Percentiles rank a stretch among this genome's conserved stretches.
phyloP scores from a whole-genome alignment of 2,797 vertebrate genomes.

The Myoxocephalus aenaeus region DNA sequence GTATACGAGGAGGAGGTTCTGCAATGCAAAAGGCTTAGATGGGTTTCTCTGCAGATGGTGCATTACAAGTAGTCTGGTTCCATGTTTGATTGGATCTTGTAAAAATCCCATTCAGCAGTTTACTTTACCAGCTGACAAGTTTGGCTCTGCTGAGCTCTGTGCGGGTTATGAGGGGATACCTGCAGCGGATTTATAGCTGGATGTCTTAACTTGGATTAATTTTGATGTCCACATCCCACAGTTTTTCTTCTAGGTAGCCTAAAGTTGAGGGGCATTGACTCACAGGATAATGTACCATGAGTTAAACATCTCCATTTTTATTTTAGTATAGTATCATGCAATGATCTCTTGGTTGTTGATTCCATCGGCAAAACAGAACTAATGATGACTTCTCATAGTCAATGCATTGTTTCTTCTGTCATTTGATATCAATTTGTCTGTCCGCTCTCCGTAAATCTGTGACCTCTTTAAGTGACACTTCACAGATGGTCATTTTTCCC shows the following conservation, averaged over 20 bases:
- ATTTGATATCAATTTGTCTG: slow-evolving; percentile 25
- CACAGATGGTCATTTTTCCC: slow-evolving; percentile 71
- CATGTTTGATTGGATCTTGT: slow-evolving; percentile 26
- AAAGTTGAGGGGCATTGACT: slow-evolving; percentile 3
- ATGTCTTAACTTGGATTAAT: not conserved
- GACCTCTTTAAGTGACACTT: slow-evolving; percentile 49
- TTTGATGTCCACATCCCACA: not conserved
- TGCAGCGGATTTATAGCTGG: slow-evolving; percentile 28
- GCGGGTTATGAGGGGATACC: not conserved
- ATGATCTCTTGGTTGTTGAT: slow-evolving; percentile 23
- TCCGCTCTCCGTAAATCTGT: slow-evolving; percentile 32
- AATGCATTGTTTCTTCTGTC: slow-evolving; percentile 30
- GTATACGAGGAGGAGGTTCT: not conserved
- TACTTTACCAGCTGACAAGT: slow-evolving; percentile 12
- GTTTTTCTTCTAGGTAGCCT: slow-evolving; percentile 15
- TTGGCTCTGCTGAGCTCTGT: slow-evolving; percentile 6
- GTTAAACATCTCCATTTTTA: slow-evolving; percentile 6
- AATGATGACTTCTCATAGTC: slow-evolving; percentile 3
- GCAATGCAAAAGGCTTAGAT: slow-evolving; percentile 21
- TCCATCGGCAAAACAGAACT: slow-evolving; percentile 25
- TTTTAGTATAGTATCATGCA: slow-evolving; percentile 13
- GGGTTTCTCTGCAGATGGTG: slow-evolving; percentile 22
- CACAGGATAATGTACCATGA: slow-evolving; percentile 6
- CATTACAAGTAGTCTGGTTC: slow-evolving; percentile 12
- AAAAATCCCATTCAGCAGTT: not conserved